Evolutionary conservation across 2,797 vertebrate genomes (phyloP).

Genomic region (Molossus alvarezi): DNA sequence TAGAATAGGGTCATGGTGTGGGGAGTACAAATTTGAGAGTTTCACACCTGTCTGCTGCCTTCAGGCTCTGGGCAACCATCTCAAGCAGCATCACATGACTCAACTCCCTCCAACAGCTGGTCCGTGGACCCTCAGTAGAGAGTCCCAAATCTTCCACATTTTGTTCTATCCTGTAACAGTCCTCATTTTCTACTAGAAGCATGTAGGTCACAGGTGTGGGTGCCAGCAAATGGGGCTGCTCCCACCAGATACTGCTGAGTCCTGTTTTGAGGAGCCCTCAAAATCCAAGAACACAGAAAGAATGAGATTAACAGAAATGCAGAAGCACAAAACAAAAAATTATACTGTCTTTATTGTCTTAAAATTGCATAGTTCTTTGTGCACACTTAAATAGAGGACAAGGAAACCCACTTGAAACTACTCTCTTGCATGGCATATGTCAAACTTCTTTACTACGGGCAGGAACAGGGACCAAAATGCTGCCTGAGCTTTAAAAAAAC

Average conservation of each 20-base stretch:
- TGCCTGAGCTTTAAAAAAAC: slow-evolving; percentile 77
- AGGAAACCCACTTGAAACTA: slow-evolving; percentile 72
- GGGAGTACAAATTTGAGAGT: background rate
- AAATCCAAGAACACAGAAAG: background rate
- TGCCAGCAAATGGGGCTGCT: background rate
- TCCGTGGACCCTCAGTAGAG: background rate
- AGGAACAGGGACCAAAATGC: slow-evolving; percentile 78
- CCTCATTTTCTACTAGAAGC: background rate
- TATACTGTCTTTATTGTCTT: slow-evolving; percentile 85
- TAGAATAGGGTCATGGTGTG: background rate
- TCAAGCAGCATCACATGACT: background rate
- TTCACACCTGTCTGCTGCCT: background rate
- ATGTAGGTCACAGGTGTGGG: background rate
- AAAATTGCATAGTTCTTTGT: slow-evolving; percentile 88
- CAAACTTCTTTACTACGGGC: slow-evolving; percentile 74
- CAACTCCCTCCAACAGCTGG: background rate
- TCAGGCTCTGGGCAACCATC: background rate
- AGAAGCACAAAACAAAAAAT: slow-evolving; percentile 44
- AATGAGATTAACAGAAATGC: slow-evolving; percentile 58
- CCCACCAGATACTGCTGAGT: background rate
- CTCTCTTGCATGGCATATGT: slow-evolving; percentile 75
- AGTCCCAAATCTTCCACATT: background rate
- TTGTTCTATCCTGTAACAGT: background rate
- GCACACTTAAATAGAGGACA: slow-evolving; percentile 82
- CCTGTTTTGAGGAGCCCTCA: background rate